These are phyloP conservation scores for Drosophila fuyamai DNA, from an alignment of 1,140 invertebrate genomes.

Conservation along the genomic window DNA sequence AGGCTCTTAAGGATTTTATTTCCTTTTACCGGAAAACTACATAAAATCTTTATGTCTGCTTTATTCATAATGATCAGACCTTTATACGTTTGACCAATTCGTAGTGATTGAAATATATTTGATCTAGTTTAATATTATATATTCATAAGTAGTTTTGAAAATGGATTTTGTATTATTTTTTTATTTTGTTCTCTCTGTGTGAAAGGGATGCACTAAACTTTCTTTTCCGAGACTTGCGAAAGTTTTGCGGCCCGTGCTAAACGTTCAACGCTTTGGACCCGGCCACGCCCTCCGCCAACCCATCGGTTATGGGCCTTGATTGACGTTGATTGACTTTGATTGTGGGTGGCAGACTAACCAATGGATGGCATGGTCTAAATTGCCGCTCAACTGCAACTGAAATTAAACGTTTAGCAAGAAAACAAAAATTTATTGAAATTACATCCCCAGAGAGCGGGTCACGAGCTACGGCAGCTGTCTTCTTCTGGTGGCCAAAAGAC, in stretches of 20 bases:
- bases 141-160: too few relatives aligned
- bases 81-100: too few relatives aligned
- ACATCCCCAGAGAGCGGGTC: constrained; percentile 12
- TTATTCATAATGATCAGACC: too few relatives aligned
- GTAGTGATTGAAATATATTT: too few relatives aligned
- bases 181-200: constrained; percentile 5
- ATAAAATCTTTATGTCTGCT: too few relatives aligned
- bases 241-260: constrained; percentile 53
- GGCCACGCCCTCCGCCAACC: constrained; percentile 20
- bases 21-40: too few relatives aligned
- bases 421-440: background rate
- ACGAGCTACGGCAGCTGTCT: constrained; percentile 9
- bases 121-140: too few relatives aligned
- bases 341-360: constrained; percentile 19
- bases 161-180: background rate
- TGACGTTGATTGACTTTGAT: constrained; percentile 43
- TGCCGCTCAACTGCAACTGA: constrained; percentile 38
- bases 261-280: constrained; percentile 42
- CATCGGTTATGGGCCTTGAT: constrained; percentile 35
- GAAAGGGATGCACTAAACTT: constrained; percentile 15
- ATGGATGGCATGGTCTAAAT: constrained; percentile 30
- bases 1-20: too few relatives aligned
- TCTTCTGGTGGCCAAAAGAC: background rate
- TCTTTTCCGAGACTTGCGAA: constrained; percentile 35
- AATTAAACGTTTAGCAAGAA: constrained; percentile 5